Base-by-base conservation (phyloP, 2,113 vertebrate genomes). In the Argyrosomus japonicus region DNA sequence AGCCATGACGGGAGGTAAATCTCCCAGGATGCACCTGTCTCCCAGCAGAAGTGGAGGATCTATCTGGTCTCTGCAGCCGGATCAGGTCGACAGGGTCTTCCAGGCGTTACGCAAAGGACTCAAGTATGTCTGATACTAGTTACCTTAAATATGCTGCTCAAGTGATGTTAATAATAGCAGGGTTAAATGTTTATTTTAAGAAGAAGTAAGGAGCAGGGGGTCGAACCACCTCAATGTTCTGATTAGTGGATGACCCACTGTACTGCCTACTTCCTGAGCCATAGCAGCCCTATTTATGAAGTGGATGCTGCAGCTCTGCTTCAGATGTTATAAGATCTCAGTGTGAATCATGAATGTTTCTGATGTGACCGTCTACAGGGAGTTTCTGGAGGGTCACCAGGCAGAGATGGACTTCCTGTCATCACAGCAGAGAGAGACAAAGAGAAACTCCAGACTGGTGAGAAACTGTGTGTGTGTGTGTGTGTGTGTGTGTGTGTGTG, bases 381-480 rank as follows among this genome's bases (percentile, higher is more conserved):
- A 99, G 8, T 94, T 96, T 74, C 93, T 99, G 82, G 95, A 97
- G 76, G 88, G 92, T 13, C 97, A 97, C 85, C 97, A 98, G 91
- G 91, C 95, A 0, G 97, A 99, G 91, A 88, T 99, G 94, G 97
- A 97, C 87, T 97, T 96, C 89, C 93, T 99, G 87, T 95, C 94
- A 0, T 96, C 95, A 18, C 93, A 97, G 56, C 98, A 98, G 93
- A 96, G 95, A 79, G 96, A 97, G n/a, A 96, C 95, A 1, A 97
- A 95, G 90, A 97, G 97, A 48, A 97, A 96, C 90, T 99, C 98
- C 50, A 96, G 98, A 93, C 91, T 99, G 97, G 98, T 99, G 95
- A 97, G 96, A 29, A 47, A 29, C 3, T 19, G 19, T 6, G 2
- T 7, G 32, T 47, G 53, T 45, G 60, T 10, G 23, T 45, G 51